Evolutionary conservation across 2,113 vertebrate genomes (phyloP), one percentile per base, ranked within the genome.

Genomic region (Ammospiza caudacuta): DNA sequence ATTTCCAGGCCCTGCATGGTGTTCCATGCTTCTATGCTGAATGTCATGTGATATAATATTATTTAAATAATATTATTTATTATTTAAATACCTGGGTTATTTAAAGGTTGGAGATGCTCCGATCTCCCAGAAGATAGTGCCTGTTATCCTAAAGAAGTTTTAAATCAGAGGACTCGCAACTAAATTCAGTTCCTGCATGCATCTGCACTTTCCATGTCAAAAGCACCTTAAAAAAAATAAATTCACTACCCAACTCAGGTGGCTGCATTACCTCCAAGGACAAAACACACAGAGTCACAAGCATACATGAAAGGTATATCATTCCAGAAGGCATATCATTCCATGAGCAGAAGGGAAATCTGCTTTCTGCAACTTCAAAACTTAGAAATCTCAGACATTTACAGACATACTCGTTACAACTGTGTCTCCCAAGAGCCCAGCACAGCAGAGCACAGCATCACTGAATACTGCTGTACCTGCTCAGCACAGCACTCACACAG

Each of bases 291-390:
- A 79, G 5, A 44, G 9, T n/a, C 64, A 62, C 5, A 37, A 47
- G 15, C 0, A 0, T 31, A 7, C 43, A 72, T 9, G 22, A 83
- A 72, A 91, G 27, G 19, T 2, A 0, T 15, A 39, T 27, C 6
- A 44, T 39, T 70, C 39, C 47, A 52, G 51, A 72, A 91, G 29
- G 21, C 3, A 0, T 15, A 39, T 24, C 7, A 49, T 43, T 67
- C 43, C 44, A 54, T 29, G 15, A 46, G 35, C 17, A 52, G 35
- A 28, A n/a, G 6, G 9, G 31, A 82, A 81, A 77, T 33, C 28
- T 72, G 31, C 31, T 25, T 75, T 52, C 73, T 62, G 28, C 64
- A 76, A n/a, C 35, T 47, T 83, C 15, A 1, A 21, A 81, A 51
- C 41, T 41, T 35, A 19, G 19, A 63, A 72, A 68, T 57, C 35